These are phyloP conservation scores for Myrmecobius fasciatus DNA, from an alignment of 2,113 vertebrate species.

Conservation along the genomic window DNA sequence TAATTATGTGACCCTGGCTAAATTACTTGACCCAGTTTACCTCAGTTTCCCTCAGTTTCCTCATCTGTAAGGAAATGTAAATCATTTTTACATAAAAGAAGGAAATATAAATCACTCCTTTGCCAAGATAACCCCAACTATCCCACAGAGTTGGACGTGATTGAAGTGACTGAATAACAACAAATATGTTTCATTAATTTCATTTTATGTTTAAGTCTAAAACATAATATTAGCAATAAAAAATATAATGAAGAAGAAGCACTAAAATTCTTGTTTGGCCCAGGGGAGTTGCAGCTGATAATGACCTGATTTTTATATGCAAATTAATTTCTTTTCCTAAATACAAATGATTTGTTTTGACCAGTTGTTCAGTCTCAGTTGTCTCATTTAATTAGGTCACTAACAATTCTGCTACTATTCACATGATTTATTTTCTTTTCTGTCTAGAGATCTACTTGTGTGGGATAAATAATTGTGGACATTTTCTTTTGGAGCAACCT, in stretches of 20 bases:
- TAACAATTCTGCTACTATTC: constrained; percentile 7
- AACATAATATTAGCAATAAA: constrained; percentile 26
- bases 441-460: background rate
- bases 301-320: constrained; percentile 25
- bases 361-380: constrained; percentile 21
- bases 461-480: background rate
- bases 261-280: constrained; percentile 34
- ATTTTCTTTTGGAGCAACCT: background rate
- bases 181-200: background rate
- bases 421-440: background rate
- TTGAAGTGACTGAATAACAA: background rate
- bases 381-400: constrained; percentile 51
- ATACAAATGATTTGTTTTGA: constrained; percentile 36
- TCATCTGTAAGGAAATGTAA: background rate
- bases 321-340: constrained; percentile 26
- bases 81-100: too few relatives aligned
- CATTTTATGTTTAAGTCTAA: background rate
- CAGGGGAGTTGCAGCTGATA: background rate
- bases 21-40: background rate
- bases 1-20: background rate
- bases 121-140: background rate
- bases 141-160: background rate
- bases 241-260: constrained; percentile 56
- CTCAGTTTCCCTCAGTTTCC: background rate
- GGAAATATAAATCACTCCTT: background rate